Percentiles rank a stretch among this genome's conserved stretches.
Evolutionary conservation across 2,113 vertebrate genomes (phyloP).

Genomic region (Haliaeetus leucogaster): DNA sequence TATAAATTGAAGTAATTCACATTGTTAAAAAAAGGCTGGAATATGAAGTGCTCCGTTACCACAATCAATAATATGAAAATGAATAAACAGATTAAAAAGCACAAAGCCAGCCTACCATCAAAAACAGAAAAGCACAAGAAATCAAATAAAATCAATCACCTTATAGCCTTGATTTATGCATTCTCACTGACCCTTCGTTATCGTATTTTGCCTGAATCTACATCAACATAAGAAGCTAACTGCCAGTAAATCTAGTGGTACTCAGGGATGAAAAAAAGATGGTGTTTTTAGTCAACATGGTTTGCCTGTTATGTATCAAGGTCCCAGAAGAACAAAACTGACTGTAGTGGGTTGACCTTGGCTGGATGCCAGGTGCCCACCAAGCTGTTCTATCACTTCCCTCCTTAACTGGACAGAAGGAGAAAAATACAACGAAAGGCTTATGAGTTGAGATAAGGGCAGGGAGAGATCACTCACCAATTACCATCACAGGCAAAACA

Average conservation of each 20-base stretch:
- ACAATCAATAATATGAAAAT: constrained; percentile 58
- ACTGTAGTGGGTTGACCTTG: neutral
- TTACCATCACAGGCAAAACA: neutral
- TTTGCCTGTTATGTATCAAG: neutral
- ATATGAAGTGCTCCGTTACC: neutral
- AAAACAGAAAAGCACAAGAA: constrained; percentile 1
- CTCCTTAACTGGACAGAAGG: neutral
- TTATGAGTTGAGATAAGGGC: neutral
- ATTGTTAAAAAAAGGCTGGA: neutral
- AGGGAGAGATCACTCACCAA: neutral
- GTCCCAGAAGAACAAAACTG: neutral
- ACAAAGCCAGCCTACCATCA: neutral
- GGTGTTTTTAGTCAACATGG: neutral
- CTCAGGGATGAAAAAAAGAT: neutral
- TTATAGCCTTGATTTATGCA: constrained; percentile 20
- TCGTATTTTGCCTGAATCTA: neutral
- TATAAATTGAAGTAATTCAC: constrained; percentile 47
- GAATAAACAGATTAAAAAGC: constrained; percentile 34
- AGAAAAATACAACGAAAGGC: neutral
- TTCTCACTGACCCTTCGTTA: constrained; percentile 7
- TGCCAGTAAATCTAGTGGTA: neutral
- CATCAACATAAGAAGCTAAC: neutral
- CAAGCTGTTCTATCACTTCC: rapidly evolving
- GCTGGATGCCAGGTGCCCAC: neutral
- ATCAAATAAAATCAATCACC: constrained; percentile 43